Percentiles rank a stretch among this genome's conserved stretches.
phyloP scores from a whole-genome alignment of 2,888 invertebrate genomes.

The Petrolisthes manimaculis region DNA sequence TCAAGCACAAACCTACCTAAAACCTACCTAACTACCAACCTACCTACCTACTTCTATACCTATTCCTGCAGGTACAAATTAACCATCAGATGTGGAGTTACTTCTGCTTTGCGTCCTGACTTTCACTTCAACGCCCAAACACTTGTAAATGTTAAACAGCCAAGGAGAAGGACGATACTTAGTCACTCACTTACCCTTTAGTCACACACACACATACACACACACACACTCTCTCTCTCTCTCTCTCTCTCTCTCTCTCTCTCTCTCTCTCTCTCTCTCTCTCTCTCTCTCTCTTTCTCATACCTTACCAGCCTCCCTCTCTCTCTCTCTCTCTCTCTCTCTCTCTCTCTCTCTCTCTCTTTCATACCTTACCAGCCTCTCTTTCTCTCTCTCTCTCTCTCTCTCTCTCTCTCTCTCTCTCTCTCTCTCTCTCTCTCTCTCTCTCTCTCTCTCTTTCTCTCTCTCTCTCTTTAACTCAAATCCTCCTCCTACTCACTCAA shows the following conservation, averaged over 20 bases:
- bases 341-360: conserved; percentile 15
- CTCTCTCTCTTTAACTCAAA: neutral
- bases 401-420: neutral
- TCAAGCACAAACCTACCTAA: too few species aligned
- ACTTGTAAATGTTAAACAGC: too few species aligned
- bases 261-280: neutral
- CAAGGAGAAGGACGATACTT: too few species aligned
- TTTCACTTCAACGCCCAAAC: neutral
- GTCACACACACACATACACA: neutral
- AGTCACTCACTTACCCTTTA: neutral
- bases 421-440: neutral
- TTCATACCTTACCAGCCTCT: neutral
- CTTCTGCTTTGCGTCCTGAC: neutral
- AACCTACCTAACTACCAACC: too few species aligned
- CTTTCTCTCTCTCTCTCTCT: neutral
- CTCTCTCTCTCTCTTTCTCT: conserved; percentile 17
- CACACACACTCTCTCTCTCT: neutral
- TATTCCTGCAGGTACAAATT: neutral
- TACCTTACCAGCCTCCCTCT: too few species aligned
- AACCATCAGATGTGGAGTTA: neutral
- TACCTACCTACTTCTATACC: neutral
- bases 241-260: neutral
- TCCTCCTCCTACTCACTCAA: too few species aligned
- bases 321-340: conserved; percentile 26
- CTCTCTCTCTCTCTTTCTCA: too few species aligned